A percentile compares a stretch with the other conserved stretches of the same genome.
phyloP scores from a whole-genome alignment of 53 echinoderm and acorn worm species.

The Antedon mediterranea region DNA sequence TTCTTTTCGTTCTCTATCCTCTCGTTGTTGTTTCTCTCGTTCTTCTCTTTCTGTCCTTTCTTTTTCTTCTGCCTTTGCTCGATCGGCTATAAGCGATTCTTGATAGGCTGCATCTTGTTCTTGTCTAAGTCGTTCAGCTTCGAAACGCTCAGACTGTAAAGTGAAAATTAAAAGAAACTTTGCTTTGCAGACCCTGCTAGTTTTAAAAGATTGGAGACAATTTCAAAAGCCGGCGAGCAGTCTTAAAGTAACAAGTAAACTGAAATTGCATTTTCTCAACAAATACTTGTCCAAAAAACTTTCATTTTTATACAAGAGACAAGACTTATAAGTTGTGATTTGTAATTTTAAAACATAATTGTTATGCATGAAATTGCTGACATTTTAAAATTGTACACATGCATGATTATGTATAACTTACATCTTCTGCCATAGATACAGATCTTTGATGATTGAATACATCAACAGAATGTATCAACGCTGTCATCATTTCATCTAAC shows the following conservation, averaged over 20 bases:
- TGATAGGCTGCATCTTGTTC: constrained; percentile 96
- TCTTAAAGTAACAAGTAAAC: too few relatives aligned
- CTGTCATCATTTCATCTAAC: constrained; percentile 90
- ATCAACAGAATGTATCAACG: constrained; percentile 75
- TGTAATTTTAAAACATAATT: too few relatives aligned
- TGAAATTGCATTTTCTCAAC: too few relatives aligned
- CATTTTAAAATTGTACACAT: too few relatives aligned
- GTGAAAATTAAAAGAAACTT: background rate
- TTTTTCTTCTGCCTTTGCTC: constrained; percentile 88
- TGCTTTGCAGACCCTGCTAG: too few relatives aligned
- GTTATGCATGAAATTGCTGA: too few relatives aligned
- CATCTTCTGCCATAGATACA: constrained; percentile 75
- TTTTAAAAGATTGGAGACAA: too few relatives aligned
- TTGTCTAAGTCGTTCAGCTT: constrained; percentile 52
- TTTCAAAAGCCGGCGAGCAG: too few relatives aligned
- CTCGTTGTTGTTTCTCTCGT: constrained; percentile 47
- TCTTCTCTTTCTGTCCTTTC: constrained; percentile 75
- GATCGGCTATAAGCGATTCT: constrained; percentile 72
- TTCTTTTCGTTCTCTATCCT: constrained; percentile 38
- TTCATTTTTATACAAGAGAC: too few relatives aligned
- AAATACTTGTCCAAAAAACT: too few relatives aligned
- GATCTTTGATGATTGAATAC: constrained; percentile 61
- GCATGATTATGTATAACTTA: too few relatives aligned
- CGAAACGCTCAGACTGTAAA: constrained; percentile 64
- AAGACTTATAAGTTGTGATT: too few relatives aligned